Percentiles rank a stretch among this genome's conserved stretches.
Evolutionary conservation across 2,113 vertebrate species (phyloP).

Genomic region (Grus americana): DNA sequence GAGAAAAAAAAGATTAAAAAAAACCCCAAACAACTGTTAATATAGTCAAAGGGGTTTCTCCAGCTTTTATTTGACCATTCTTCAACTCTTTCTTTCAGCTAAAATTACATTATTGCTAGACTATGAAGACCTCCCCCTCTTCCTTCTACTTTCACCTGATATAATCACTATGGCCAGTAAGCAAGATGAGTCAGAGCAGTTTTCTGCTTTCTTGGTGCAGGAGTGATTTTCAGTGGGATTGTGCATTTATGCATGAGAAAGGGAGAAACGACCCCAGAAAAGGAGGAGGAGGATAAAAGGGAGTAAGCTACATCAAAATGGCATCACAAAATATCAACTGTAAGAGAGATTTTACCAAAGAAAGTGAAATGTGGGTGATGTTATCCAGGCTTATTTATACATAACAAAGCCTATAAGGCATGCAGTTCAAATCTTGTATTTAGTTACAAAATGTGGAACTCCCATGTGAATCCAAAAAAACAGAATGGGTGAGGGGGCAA

Average conservation of each 20-base stretch:
- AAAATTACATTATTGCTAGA: background rate
- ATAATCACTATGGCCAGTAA: background rate
- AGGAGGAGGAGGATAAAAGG: background rate
- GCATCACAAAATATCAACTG: background rate
- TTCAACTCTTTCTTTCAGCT: background rate
- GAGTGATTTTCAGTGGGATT: background rate
- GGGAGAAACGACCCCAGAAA: background rate
- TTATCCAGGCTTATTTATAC: background rate
- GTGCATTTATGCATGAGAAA: background rate
- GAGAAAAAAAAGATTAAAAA: background rate
- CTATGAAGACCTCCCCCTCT: background rate
- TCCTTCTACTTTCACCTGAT: background rate
- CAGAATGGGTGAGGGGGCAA: background rate
- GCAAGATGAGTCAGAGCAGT: background rate
- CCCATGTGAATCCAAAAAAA: background rate
- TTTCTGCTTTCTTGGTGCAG: background rate
- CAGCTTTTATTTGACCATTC: background rate
- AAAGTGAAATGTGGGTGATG: background rate
- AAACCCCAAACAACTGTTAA: accelerated
- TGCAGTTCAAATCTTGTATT: background rate
- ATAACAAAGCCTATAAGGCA: background rate
- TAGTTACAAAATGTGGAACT: background rate
- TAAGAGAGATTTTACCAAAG: background rate
- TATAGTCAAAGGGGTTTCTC: background rate
- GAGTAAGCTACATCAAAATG: background rate